Evolutionary conservation across 2,888 invertebrate genomes (phyloP), one percentile per base, ranked within the genome.

Genomic region (Spisula subtruncata): DNA sequence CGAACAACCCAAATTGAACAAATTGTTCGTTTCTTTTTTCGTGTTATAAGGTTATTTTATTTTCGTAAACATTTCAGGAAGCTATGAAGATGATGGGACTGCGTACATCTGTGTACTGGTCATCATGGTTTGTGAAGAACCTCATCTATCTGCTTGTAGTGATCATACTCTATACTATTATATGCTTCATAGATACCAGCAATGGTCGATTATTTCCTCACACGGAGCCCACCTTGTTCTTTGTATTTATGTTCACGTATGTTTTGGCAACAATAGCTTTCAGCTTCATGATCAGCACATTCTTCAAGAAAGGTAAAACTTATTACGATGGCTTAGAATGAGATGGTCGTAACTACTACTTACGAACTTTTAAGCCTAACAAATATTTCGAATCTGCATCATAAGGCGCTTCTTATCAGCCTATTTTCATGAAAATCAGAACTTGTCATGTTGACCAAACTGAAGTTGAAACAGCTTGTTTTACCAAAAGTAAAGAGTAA

Each of bases 11-110:
- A n/a, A n/a, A n/a, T n/a, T n/a, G n/a, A n/a, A n/a, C n/a, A n/a
- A n/a, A n/a, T n/a, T n/a, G n/a, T n/a, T n/a, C n/a, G n/a, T n/a
- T n/a, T n/a, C n/a, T n/a, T n/a, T n/a, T n/a, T n/a, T n/a, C n/a
- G n/a, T n/a, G n/a, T n/a, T n/a, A n/a, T n/a, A n/a, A n/a, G n/a
- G n/a, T 56, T 56, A n/a, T 18, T 56, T 56, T 6, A 20, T 56
- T 5, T 6, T 56, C 5, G 6, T 20, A 4, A 25, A 4, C 2
- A 5, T 86, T 79, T 51, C 97, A 98, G 98, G 98, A 98, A 97
- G 98, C 98, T 0, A 98, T 98, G 98, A 98, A 98, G 97, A 98
- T 98, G 97, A 98, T 98, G 98, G 98, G 98, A 6, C 97, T 98
- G 41, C 97, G 98, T 46, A 98, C 98, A 54, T 98, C 98, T 98